These are phyloP conservation scores for Pogonomyrmex barbatus DNA, from an alignment of 1,140 invertebrate genomes.

Conservation along the genomic window DNA sequence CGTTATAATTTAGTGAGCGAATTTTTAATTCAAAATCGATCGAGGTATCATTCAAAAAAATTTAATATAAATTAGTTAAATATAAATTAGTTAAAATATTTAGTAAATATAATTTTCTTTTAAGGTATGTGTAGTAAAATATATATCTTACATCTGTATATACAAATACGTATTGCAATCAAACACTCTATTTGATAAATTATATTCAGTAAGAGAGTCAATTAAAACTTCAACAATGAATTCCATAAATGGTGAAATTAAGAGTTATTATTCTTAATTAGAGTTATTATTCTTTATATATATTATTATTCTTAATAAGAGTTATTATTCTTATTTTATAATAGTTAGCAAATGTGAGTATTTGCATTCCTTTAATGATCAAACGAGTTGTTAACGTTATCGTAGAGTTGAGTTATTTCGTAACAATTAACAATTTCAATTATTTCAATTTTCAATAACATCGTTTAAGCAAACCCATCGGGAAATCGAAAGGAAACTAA, in stretches of 20 bases:
- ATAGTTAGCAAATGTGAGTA: background rate
- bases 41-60: background rate
- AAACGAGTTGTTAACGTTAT: background rate
- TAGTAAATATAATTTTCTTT: background rate
- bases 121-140: too few relatives aligned
- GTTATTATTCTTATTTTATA: background rate
- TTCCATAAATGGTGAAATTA: slow-evolving; percentile 5
- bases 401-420: background rate
- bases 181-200: background rate
- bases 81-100: background rate
- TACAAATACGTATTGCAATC: background rate
- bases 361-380: background rate
- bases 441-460: background rate
- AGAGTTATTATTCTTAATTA: background rate
- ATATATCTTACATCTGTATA: background rate
- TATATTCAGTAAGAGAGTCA: too few relatives aligned
- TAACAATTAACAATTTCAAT: slow-evolving; percentile 1
- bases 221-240: background rate
- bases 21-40: background rate
- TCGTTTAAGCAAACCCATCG: background rate
- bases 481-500: background rate
- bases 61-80: background rate
- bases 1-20: background rate
- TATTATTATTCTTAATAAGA: slow-evolving; percentile 3
- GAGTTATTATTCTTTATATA: background rate